A percentile compares a stretch with the other conserved stretches of the same genome.
phyloP scores from a whole-genome alignment of 2,888 invertebrate species.

The Pantelozetes paolii region DNA sequence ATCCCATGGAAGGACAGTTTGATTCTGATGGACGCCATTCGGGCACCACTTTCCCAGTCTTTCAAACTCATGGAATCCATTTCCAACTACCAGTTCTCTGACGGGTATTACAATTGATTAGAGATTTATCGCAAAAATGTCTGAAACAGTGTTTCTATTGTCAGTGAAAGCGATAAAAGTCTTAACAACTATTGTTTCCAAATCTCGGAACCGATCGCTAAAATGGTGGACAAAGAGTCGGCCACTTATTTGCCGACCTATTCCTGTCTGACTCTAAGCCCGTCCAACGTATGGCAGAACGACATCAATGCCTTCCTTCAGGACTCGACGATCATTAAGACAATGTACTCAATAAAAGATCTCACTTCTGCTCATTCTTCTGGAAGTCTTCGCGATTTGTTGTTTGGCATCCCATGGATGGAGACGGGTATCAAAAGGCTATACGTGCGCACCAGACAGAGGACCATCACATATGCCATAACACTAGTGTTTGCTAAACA shows the following conservation, averaged over 20 bases:
- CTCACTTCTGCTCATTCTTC: constrained; percentile 41
- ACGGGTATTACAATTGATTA: constrained; percentile 58
- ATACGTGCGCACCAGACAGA: constrained; percentile 73
- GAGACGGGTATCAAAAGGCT: constrained; percentile 86
- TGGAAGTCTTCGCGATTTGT: constrained; percentile 62
- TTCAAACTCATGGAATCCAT: constrained; percentile 81
- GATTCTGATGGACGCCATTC: constrained; percentile 79
- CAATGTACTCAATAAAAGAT: constrained; percentile 75
- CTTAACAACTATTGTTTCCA: constrained; percentile 48
- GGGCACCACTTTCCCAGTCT: constrained; percentile 81
- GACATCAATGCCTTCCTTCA: constrained; percentile 64
- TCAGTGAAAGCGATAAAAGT: constrained; percentile 15
- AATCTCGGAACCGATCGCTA: constrained; percentile 46
- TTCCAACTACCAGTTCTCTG: constrained; percentile 71
- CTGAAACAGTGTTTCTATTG: constrained; percentile 62
- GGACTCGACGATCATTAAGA: constrained; percentile 73
- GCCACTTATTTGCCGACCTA: constrained; percentile 70
- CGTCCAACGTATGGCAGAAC: constrained; percentile 89
- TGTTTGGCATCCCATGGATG: constrained; percentile 84
- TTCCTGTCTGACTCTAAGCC: constrained; percentile 82
- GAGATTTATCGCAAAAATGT: constrained; percentile 18
- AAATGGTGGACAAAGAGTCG: constrained; percentile 41
- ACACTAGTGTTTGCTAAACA: constrained; percentile 66
- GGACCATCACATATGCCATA: constrained; percentile 82
- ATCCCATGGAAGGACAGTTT: constrained; percentile 80